These are phyloP conservation scores for Mnemiopsis leidyi DNA, from an alignment of 37 sponge, comb jelly and placozoan species.

Conservation along the genomic window DNA sequence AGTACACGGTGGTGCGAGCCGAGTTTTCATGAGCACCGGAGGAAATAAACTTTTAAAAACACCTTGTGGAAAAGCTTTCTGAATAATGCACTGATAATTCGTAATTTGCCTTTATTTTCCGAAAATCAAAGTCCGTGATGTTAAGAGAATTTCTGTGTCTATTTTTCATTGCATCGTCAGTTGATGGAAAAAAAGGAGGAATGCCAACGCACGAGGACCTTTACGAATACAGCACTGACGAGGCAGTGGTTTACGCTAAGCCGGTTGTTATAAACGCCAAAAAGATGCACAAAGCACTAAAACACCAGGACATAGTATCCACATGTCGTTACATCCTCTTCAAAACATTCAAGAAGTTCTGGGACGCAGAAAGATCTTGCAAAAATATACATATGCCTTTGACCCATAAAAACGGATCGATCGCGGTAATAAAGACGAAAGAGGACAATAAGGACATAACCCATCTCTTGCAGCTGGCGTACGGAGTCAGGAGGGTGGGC, in stretches of 20 bases:
- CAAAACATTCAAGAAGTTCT: constrained; percentile 21
- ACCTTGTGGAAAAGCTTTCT: too few species aligned
- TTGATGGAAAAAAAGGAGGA: not conserved
- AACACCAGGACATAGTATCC: not conserved
- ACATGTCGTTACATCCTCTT: constrained; percentile 2
- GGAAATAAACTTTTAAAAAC: too few species aligned
- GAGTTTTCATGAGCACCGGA: too few species aligned
- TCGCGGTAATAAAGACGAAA: not conserved
- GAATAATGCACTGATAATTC: too few species aligned
- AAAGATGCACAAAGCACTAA: not conserved
- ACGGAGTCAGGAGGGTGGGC: not conserved
- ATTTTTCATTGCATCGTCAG: too few species aligned
- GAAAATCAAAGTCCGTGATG: too few species aligned
- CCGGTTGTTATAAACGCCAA: not conserved
- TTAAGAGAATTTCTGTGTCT: too few species aligned
- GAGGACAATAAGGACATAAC: not conserved
- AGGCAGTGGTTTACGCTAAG: not conserved
- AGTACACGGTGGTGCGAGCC: too few species aligned
- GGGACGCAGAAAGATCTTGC: not conserved
- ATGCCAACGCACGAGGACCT: not conserved
- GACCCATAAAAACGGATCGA: not conserved
- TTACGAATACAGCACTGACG: not conserved
- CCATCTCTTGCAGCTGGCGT: not conserved
- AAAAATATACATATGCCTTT: not conserved
- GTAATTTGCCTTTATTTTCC: too few species aligned